Evolutionary conservation across 1,140 invertebrate species (phyloP), one percentile per base, ranked within the genome.

Genomic region (Pemphigus obesinymphae): DNA sequence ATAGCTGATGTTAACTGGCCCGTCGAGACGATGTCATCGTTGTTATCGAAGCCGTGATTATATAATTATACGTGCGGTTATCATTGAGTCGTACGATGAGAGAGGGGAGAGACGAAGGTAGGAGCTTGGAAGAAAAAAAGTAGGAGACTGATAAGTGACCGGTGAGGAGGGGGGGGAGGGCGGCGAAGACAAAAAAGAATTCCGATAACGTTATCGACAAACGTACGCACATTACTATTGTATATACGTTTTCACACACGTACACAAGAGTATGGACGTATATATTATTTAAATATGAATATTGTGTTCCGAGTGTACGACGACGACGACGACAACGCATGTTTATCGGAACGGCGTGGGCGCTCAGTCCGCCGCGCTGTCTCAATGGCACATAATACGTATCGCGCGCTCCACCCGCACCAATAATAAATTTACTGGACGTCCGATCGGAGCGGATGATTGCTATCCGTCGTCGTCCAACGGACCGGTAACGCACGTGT

Each of bases 321-420:
- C 20, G 31, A 34, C 29, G 58, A 63, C 29, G 17, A 66, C 63
- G 34, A 37, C 63, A 8, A 20, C 23, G n/a, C 68, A 43, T 45
- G 68, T 70, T 70, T 29, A 29, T 40, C 37, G 68, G 68, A 29
- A 43, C 68, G 68, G 68, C 68, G 68, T 70, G 68, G 68, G 68
- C 53, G 53, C 50, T 26, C n/a, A 8, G 50, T 48, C 50, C 15
- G 50, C 37, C 37, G 66, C 11, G n/a, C n/a, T 10, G 34, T 43
- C 20, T 26, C 66, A 11, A 68, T 40, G n/a, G 34, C 31, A 34
- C 17, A n/a, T n/a, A n/a, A n/a, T n/a, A n/a, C n/a, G n/a, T 68
- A 13, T 43, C 31, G 29, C 17, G 66, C 23, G 40, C 40, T 45
- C 40, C 68, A 45, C 68, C 68, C 68, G 68, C 68, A 17, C 68